Base-by-base conservation (phyloP, 2,113 vertebrate genomes). In the Myotis lucifugus region DNA sequence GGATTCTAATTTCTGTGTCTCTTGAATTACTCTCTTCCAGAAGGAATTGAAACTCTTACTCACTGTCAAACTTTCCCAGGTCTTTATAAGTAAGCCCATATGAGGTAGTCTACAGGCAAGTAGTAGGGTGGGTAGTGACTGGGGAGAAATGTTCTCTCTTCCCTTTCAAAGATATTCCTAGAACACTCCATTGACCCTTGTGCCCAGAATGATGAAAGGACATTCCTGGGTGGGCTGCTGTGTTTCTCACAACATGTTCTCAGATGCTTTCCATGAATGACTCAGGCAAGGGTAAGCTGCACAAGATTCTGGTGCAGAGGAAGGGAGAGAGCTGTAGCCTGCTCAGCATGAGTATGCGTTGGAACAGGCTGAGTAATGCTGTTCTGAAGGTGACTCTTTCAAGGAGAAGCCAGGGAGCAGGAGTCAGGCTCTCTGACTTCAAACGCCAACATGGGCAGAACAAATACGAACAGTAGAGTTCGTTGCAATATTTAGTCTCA, bases 181-280 rank as follows among this genome's bases (percentile, higher is more conserved):
- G 92, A 92, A 88, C 19, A 70, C 4, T 54, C 42, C 17, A 37
- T 10, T 89, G 64, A 91, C 52, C 14, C 46, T 89, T 74, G 42
- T 74, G n/a, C 85, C 40, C 34, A 27, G 61, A 66, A 17, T 72
- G 48, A 87, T 21, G 46, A 81, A 50, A 87, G 50, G 67, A 88
- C 82, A 23, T 79, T 90, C 61, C 64, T 93, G 72, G 85, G 72
- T 70, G 86, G 34, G 37, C 34, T 82, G 27, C 11, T 91, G 3
- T 78, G 25, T 78, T 93, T 94, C 72, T 67, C 61, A 77, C 34
- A 32, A 40, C 73, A 12, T 82, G 32, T 52, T 81, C 78, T 88
- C 67, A 77, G n/a, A 48, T 84, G 70, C 79, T 93, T 95, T 96
- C 90, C 85, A 88, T 40, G 92, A 92, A 92, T 95, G 96, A 96